Evolutionary conservation across 2,113 vertebrate genomes (phyloP).

Genomic region (Scalopus aquaticus): DNA sequence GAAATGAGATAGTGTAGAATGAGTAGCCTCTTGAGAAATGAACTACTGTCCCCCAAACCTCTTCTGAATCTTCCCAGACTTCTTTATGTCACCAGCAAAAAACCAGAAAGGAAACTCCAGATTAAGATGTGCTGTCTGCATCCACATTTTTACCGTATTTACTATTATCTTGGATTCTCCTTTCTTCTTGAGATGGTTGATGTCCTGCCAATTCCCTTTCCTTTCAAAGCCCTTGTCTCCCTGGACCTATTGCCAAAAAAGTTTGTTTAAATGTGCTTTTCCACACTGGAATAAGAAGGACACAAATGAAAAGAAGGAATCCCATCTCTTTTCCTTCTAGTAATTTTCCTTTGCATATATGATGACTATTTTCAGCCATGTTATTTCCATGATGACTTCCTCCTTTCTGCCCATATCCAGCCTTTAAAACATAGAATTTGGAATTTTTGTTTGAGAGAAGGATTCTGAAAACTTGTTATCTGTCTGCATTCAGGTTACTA

Average conservation of each 20-base stretch:
- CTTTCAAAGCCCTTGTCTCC: conserved; percentile 54
- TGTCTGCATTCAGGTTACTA: neutral
- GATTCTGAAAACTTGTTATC: neutral
- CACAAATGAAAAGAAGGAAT: conserved; percentile 42
- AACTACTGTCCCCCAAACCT: neutral
- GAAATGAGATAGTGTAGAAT: neutral
- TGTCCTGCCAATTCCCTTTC: neutral
- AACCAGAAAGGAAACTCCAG: neutral
- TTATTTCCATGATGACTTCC: neutral
- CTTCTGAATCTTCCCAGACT: neutral
- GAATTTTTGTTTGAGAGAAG: neutral
- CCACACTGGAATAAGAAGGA: conserved; percentile 26
- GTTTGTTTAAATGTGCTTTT: conserved; percentile 52
- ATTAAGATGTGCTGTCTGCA: neutral
- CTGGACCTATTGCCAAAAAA: conserved; percentile 34
- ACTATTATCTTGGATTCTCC: neutral
- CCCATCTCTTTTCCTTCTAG: conserved; percentile 15
- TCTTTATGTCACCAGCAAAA: neutral
- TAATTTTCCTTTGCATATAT: conserved; percentile 9
- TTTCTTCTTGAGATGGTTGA: neutral
- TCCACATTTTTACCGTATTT: neutral
- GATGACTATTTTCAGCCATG: neutral
- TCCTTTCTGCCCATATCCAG: neutral
- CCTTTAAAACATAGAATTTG: neutral
- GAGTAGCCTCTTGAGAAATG: neutral